Evolutionary conservation across 1,140 invertebrate genomes (phyloP).

Genomic region (Leptopilina clavipes): DNA sequence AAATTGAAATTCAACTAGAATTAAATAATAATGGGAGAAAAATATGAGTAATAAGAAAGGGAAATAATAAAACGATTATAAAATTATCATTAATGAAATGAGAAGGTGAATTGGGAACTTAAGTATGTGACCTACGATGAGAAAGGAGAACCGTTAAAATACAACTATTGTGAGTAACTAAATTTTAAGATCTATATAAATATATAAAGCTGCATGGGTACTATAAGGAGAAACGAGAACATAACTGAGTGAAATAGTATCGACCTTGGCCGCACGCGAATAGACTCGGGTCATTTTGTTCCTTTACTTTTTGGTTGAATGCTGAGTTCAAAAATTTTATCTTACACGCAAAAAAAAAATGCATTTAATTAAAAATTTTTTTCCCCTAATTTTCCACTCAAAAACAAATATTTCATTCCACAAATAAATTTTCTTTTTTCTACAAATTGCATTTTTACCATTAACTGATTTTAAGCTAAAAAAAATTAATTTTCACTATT

Average conservation of each 20-base stretch:
- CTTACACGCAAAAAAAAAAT: no score
- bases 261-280: slow-evolving; percentile 72
- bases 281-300: slow-evolving; percentile 48
- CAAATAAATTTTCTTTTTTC: no score
- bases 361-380: no score
- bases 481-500: no score
- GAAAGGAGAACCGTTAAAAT: slow-evolving; percentile 38
- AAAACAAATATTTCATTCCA: no score
- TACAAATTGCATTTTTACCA: no score
- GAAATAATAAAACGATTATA: slow-evolving; percentile 2
- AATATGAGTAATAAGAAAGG: not conserved
- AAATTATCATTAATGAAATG: slow-evolving; percentile 10
- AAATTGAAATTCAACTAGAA: no score
- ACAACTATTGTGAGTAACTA: not conserved
- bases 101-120: not conserved
- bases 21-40: no score
- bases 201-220: slow-evolving; percentile 34
- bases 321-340: slow-evolving; percentile 39
- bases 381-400: no score
- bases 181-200: slow-evolving; percentile 16
- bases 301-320: slow-evolving; percentile 56
- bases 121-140: not conserved
- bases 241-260: slow-evolving; percentile 50
- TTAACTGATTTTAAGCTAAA: no score
- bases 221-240: slow-evolving; percentile 36